Evolutionary conservation across 1,140 invertebrate species (phyloP), one percentile per base, ranked within the genome.

Genomic region (Macrobrachium rosenbergii): DNA sequence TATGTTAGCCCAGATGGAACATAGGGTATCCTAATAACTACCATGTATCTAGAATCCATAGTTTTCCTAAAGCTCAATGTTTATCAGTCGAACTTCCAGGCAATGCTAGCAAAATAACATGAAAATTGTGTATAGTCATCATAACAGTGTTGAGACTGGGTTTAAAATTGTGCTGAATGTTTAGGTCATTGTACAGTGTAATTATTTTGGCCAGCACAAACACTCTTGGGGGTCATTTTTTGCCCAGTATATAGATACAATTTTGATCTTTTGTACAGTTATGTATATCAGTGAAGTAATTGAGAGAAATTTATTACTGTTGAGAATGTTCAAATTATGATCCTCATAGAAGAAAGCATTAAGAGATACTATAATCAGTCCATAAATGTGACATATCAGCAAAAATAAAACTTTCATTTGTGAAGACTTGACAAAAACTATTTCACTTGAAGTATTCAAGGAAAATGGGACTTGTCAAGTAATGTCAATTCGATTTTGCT

Each of bases 31-130:
- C 69, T 87, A 62, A 81, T 82, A 87, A 64, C 79, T 87, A 82
- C 69, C 64, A 72, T 81, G 72, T 87, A 87, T 87, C 85, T 87
- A 87, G 85, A 87, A 72, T 82, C 81, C 85, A 87, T 83, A 81
- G 85, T 81, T 87, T 81, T 87, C 85, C 69, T 81, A 87, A 87
- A 87, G 85, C 85, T 87, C 85, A 87, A 87, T 87, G 85, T 86
- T 52, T 81, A 81, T 87, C 85, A 87, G 85, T 79, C 76, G 62
- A 87, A 87, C 60, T 69, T 87, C 81, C 84, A 77, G 81, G 78
- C n/a, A 58, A 72, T 17, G 69, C 14, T 72, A 81, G 85, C 59
- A 78, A 87, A 80, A 80, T 75, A 87, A 59, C 62, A 72, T 80
- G 69, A 69, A 87, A 82, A 75, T 37, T 73, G 78, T 87, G 85